phyloP scores from a whole-genome alignment of 2,113 vertebrate genomes.

The Pluvialis apricaria region DNA sequence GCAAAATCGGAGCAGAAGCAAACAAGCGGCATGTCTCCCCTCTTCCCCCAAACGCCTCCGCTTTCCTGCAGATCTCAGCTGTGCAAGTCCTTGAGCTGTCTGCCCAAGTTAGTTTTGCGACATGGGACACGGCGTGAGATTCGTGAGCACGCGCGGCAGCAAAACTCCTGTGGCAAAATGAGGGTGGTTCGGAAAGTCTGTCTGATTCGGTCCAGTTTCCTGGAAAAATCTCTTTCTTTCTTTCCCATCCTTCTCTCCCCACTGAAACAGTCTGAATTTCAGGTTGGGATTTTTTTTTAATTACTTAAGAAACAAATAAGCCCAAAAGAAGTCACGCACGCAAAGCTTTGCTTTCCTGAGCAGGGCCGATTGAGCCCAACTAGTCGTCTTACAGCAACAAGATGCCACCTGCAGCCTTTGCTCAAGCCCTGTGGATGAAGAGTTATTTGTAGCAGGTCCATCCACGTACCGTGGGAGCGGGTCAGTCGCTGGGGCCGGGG shows the following conservation, averaged over 20 bases:
- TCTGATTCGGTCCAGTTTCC: rapidly evolving
- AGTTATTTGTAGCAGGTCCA: neutral
- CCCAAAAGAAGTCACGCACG: rapidly evolving
- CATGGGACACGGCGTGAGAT: rapidly evolving
- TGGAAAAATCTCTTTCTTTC: neutral
- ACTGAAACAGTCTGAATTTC: neutral
- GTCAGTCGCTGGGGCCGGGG: rapidly evolving
- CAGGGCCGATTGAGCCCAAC: neutral
- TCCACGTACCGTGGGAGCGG: rapidly evolving
- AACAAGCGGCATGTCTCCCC: rapidly evolving
- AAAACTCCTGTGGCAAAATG: neutral
- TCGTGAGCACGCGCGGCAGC: rapidly evolving
- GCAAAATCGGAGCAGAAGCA: neutral
- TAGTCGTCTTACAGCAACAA: neutral
- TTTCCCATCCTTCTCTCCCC: neutral
- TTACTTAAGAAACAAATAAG: neutral
- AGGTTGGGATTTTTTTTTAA: neutral
- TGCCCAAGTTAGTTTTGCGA: neutral
- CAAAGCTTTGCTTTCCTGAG: neutral
- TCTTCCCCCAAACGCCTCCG: neutral
- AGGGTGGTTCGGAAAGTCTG: neutral
- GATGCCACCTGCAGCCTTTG: neutral
- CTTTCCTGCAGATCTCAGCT: neutral
- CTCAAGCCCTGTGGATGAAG: neutral
- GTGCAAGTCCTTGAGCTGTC: neutral